These are phyloP conservation scores for Macrosoma leucophasiata DNA, from an alignment of 2,888 invertebrate genomes.

Conservation along the genomic window DNA sequence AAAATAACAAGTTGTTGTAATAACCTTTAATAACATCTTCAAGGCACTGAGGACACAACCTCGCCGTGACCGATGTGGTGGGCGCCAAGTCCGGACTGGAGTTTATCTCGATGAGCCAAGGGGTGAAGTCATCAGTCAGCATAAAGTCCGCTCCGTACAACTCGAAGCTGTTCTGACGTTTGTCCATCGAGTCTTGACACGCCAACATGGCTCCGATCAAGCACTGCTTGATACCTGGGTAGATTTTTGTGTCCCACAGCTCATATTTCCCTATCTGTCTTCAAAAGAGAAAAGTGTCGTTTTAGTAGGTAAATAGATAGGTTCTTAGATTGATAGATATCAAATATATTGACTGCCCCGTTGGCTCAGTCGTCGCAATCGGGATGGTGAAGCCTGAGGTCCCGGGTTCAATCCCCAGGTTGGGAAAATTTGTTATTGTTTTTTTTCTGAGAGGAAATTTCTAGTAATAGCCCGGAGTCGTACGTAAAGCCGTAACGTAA, in stretches of 20 bases:
- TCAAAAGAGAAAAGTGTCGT: no score
- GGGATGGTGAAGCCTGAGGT: no score
- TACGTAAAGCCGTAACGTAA: no score
- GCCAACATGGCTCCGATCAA: conserved; percentile 87
- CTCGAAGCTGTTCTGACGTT: conserved; percentile 89
- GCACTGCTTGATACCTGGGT: conserved; percentile 90
- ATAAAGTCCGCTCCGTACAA: conserved; percentile 97
- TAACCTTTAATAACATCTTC: conserved; percentile 94
- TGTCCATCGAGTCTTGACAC: conserved; percentile 90
- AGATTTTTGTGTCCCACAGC: conserved; percentile 89
- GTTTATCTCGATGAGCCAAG: conserved; percentile 97
- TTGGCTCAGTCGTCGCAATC: no score
- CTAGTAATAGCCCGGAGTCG: no score
- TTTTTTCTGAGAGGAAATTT: no score
- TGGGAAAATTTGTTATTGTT: no score
- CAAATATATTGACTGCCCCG: no score
- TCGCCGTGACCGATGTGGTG: conserved; percentile 92
- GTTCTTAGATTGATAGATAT: conserved; percentile 4
- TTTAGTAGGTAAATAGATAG: no score
- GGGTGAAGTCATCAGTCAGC: conserved; percentile 89
- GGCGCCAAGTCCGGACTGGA: conserved; percentile 94
- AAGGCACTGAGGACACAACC: conserved; percentile 89
- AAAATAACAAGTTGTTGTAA: no score
- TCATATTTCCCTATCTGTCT: conserved; percentile 84
- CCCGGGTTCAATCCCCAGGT: no score